Evolutionary conservation across 2,113 vertebrate species (phyloP).

Genomic region (Elachura formosa): DNA sequence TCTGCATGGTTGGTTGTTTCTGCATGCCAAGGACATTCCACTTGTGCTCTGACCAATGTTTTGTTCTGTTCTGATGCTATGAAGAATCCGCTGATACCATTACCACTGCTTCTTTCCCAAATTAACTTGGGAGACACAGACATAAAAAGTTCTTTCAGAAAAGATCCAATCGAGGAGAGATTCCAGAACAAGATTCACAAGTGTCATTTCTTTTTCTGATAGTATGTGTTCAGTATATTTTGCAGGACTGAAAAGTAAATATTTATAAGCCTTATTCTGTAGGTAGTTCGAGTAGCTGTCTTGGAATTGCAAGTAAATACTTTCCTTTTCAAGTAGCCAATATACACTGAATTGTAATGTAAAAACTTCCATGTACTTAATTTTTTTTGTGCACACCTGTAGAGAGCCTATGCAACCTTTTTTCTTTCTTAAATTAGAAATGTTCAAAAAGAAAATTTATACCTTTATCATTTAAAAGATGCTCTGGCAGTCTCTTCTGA

Average conservation of each 20-base stretch:
- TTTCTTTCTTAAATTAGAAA: conserved; percentile 44
- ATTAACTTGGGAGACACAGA: background rate
- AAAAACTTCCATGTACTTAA: conserved; percentile 24
- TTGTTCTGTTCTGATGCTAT: background rate
- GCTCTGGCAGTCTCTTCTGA: conserved; percentile 58
- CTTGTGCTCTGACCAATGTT: background rate
- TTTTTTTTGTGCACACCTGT: conserved; percentile 34
- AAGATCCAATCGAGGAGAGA: background rate
- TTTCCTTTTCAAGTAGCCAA: conserved; percentile 34
- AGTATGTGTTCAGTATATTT: background rate
- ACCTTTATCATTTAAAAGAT: conserved; percentile 49
- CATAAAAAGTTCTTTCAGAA: background rate
- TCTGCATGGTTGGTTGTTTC: conserved; percentile 23
- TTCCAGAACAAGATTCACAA: background rate
- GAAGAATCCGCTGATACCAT: background rate
- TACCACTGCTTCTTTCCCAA: background rate
- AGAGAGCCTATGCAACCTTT: conserved; percentile 63
- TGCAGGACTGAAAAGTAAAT: background rate
- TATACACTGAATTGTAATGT: conserved; percentile 49
- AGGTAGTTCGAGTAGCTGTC: conserved; percentile 22
- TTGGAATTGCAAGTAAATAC: background rate
- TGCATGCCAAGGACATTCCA: background rate
- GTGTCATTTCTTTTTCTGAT: background rate
- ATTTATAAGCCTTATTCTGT: conserved; percentile 45
- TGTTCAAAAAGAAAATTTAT: conserved; percentile 33